phyloP scores from a whole-genome alignment of 2,888 invertebrate genomes.

The Xestoiulus laeticollis region DNA sequence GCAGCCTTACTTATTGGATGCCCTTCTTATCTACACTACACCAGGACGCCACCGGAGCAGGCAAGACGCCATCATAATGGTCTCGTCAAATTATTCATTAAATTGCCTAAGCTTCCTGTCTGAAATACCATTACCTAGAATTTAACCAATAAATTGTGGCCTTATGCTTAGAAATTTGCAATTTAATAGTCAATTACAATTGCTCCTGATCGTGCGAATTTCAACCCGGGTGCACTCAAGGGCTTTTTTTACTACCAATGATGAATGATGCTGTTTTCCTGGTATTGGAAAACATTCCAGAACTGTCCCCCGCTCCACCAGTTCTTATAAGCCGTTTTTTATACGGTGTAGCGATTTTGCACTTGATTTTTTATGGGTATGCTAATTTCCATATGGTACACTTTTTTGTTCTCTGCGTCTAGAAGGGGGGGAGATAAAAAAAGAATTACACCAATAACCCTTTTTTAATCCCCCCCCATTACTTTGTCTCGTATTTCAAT shows the following conservation, averaged over 20 bases:
- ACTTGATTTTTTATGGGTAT: not conserved
- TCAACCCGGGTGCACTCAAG: not conserved
- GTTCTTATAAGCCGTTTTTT: not conserved
- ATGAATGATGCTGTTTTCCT: slow-evolving; percentile 8
- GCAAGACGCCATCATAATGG: slow-evolving; percentile 25
- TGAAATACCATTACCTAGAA: slow-evolving; percentile 30
- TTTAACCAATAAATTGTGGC: slow-evolving; percentile 21
- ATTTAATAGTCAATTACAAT: slow-evolving; percentile 43
- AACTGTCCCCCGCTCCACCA: not conserved
- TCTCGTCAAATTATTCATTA: slow-evolving; percentile 41
- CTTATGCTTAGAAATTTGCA: slow-evolving; percentile 4
- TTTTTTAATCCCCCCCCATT: not conserved
- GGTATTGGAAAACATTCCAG: slow-evolving; percentile 39
- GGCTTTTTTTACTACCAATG: not conserved
- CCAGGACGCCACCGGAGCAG: not conserved
- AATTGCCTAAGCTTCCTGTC: slow-evolving; percentile 35
- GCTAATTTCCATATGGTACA: not conserved
- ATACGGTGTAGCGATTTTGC: not conserved
- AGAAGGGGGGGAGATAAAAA: slow-evolving; percentile 4
- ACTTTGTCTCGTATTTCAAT: not conserved
- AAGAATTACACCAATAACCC: not conserved
- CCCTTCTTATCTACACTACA: slow-evolving; percentile 10
- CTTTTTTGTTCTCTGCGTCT: not conserved
- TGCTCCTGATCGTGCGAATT: slow-evolving; percentile 39
- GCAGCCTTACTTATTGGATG: slow-evolving; percentile 27